A percentile compares a stretch with the other conserved stretches of the same genome.
These are phyloP conservation scores for Aleadryas rufinucha DNA, from an alignment of 2,113 vertebrate species.

Conservation along the genomic window DNA sequence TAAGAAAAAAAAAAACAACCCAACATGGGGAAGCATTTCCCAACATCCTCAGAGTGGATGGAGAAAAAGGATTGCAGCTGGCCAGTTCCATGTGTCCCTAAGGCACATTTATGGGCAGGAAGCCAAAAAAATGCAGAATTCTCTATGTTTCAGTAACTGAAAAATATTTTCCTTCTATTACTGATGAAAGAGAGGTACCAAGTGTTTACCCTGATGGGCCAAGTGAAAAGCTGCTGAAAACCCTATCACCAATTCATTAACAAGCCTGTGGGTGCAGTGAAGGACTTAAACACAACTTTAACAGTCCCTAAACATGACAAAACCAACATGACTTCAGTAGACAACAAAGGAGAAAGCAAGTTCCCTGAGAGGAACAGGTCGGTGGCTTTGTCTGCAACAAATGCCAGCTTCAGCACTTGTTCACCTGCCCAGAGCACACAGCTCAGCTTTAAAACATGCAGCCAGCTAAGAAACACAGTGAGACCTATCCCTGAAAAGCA, in stretches of 20 bases:
- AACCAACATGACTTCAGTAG: neutral
- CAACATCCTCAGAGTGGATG: fast-evolving
- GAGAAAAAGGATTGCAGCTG: neutral
- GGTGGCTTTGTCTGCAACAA: neutral
- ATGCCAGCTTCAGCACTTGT: neutral
- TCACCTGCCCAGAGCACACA: neutral
- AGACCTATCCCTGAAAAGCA: fast-evolving
- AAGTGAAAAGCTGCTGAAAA: neutral
- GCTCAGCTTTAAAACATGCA: fast-evolving
- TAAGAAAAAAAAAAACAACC: neutral
- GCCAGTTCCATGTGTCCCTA: fast-evolving
- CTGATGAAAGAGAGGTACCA: neutral
- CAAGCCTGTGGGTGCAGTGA: neutral
- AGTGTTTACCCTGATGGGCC: neutral
- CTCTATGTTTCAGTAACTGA: neutral
- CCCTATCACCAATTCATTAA: neutral
- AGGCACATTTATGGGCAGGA: fast-evolving
- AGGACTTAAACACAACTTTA: neutral
- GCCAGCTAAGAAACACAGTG: fast-evolving
- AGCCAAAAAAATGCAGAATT: fast-evolving
- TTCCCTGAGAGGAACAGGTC: fast-evolving
- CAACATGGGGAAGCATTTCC: neutral
- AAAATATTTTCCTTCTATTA: neutral
- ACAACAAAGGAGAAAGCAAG: neutral
- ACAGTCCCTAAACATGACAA: neutral